Evolutionary conservation across 2,113 vertebrate species (phyloP).

Genomic region (Asarcornis scutulata): DNA sequence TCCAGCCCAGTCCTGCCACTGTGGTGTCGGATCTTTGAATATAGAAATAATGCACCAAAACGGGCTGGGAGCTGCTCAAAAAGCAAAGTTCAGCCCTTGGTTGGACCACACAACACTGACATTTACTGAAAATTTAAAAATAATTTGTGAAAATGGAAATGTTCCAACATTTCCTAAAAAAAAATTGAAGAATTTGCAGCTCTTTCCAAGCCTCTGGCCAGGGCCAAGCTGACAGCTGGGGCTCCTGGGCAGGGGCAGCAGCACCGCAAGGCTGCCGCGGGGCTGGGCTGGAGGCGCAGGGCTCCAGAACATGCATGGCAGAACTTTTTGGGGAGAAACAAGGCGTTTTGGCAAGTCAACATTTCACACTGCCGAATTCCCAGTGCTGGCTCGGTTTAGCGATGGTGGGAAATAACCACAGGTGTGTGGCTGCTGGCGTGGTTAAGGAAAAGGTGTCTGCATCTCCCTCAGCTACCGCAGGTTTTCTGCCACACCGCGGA

Average conservation of each 20-base stretch:
- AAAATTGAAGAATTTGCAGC: background rate
- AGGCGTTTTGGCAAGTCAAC: background rate
- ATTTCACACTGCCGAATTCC: rapidly evolving
- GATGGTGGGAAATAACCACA: rapidly evolving
- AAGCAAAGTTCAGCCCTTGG: rapidly evolving
- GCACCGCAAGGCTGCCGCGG: background rate
- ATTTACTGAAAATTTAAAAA: background rate
- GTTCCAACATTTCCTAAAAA: background rate
- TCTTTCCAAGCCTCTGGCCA: background rate
- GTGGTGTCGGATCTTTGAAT: rapidly evolving
- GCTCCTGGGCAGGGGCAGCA: background rate
- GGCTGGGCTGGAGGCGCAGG: rapidly evolving
- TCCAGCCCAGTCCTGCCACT: background rate
- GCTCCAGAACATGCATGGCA: background rate
- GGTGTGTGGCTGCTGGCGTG: background rate
- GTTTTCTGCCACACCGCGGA: background rate
- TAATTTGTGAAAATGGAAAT: rapidly evolving
- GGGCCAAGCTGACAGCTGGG: rapidly evolving
- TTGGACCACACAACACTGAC: rapidly evolving
- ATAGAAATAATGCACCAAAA: background rate
- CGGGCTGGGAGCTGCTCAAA: background rate
- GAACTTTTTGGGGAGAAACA: background rate
- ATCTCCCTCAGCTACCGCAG: background rate
- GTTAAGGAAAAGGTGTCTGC: background rate
- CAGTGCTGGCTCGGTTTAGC: background rate